A percentile compares a stretch with the other conserved stretches of the same genome.
phyloP scores from a whole-genome alignment of 1,140 invertebrate genomes.

The Lamellibrachia luymesi region DNA sequence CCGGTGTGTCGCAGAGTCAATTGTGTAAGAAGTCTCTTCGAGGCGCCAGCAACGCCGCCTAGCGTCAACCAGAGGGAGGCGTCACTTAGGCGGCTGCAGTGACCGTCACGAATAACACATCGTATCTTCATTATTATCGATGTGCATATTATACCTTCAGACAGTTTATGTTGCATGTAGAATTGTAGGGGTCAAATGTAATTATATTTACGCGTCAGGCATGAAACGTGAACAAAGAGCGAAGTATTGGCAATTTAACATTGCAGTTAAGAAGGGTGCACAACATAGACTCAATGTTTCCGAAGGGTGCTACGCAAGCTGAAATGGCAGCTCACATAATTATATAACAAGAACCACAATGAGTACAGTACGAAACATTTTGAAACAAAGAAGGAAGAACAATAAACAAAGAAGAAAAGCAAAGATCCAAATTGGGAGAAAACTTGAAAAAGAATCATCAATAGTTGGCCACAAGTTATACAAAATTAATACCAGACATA shows the following conservation, averaged over 20 bases:
- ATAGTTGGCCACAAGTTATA: not conserved
- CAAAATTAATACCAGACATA: not conserved
- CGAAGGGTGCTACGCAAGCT: too few relatives aligned
- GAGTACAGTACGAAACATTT: not conserved
- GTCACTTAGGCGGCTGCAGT: not conserved
- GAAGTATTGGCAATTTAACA: not conserved
- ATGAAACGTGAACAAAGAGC: not conserved
- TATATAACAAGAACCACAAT: too few relatives aligned
- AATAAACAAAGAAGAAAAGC: not conserved
- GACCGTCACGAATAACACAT: not conserved
- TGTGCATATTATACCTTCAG: not conserved
- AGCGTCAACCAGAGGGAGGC: not conserved
- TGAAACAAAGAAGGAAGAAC: not conserved
- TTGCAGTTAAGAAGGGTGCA: not conserved
- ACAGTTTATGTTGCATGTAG: not conserved
- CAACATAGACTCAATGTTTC: not conserved
- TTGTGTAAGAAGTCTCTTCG: not conserved
- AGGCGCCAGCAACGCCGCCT: not conserved
- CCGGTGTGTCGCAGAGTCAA: not conserved
- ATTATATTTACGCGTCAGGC: not conserved
- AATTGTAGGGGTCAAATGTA: not conserved
- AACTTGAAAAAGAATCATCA: not conserved
- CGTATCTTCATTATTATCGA: not conserved
- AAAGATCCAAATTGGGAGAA: not conserved
- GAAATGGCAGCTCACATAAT: too few relatives aligned